Evolutionary conservation across 2,113 vertebrate genomes (phyloP).

Genomic region (Colistium nudipinnis): DNA sequence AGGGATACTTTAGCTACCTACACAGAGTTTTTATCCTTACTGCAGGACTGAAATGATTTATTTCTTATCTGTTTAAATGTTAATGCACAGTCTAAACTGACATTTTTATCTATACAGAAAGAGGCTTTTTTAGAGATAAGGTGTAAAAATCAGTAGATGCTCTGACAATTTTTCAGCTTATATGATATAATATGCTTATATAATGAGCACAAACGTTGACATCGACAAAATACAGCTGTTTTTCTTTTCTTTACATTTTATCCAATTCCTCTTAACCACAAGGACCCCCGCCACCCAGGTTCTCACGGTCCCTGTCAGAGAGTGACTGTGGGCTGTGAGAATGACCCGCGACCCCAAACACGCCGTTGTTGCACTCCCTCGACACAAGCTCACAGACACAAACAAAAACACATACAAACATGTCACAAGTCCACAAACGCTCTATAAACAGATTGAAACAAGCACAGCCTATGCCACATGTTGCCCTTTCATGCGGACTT

Average conservation of each 20-base stretch:
- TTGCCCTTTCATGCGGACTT: neutral
- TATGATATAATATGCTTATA: no score
- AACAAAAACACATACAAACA: slow-evolving; percentile 50
- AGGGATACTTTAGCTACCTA: neutral
- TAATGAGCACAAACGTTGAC: no score
- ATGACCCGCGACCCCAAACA: slow-evolving; percentile 31
- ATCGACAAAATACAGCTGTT: neutral
- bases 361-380: slow-evolving; percentile 6
- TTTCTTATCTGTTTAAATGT: no score
- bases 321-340: slow-evolving; percentile 65
- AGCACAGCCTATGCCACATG: neutral
- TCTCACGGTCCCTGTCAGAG: slow-evolving; percentile 66
- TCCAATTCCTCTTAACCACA: slow-evolving; percentile 28
- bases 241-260: slow-evolving; percentile 22
- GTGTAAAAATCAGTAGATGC: no score
- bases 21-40: no score
- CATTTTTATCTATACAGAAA: no score
- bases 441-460: slow-evolving; percentile 23
- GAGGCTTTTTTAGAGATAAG: no score
- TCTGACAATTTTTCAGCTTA: neutral
- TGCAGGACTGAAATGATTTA: neutral
- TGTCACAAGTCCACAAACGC: slow-evolving; percentile 6
- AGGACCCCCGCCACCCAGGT: slow-evolving; percentile 48
- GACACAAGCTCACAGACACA: slow-evolving; percentile 20
- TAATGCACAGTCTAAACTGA: no score